Percentiles rank a stretch among this genome's conserved stretches.
Conservation (phyloP, 1,140 invertebrate species). For the Euborellia annulipes region DNA sequence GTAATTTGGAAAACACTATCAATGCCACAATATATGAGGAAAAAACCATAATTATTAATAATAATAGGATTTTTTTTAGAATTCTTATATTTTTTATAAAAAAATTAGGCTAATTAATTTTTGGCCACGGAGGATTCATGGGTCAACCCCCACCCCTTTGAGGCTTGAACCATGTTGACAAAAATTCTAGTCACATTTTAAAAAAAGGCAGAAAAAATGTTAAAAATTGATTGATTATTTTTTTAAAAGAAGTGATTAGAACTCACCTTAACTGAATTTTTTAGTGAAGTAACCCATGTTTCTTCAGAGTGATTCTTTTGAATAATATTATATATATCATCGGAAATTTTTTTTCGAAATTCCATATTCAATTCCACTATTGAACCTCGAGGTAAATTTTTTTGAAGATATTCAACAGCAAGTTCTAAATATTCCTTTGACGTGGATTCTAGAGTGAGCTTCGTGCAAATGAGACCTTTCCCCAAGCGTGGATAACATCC, state of each 20-base stretch:
- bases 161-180: no score
- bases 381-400: conserved; percentile 12
- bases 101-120: no score
- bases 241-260: conserved; percentile 4
- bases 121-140: no score
- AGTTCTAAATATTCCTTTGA: conserved; percentile 15
- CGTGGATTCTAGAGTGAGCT: conserved; percentile 29
- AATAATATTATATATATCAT: not conserved
- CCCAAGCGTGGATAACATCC: conserved; percentile 50
- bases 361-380: not conserved
- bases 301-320: not conserved
- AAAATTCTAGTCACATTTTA: no score
- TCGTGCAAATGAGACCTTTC: conserved; percentile 27
- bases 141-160: no score
- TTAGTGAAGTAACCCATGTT: conserved; percentile 12
- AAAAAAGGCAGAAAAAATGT: no score
- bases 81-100: no score
- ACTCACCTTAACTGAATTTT: conserved; percentile 17
- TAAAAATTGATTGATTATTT: no score
- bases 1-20: no score
- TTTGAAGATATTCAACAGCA: conserved; percentile 16
- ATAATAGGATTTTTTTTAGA: no score
- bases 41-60: no score
- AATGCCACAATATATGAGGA: no score
- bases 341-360: not conserved